A percentile compares a stretch with the other conserved stretches of the same genome.
phyloP scores from a whole-genome alignment of 2,888 invertebrate genomes.

The Epirrita christyi region DNA sequence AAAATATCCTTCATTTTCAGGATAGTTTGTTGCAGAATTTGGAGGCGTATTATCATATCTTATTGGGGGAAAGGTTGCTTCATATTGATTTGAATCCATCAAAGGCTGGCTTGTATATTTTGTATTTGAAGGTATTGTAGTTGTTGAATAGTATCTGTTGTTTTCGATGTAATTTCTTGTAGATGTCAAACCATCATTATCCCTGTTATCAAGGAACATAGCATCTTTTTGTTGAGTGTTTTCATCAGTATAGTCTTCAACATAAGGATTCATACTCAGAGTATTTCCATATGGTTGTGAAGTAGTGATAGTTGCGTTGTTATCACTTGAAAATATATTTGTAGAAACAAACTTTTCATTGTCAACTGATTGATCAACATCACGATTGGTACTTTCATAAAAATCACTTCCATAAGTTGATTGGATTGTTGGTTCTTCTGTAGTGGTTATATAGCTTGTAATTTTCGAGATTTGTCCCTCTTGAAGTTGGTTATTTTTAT shows the following conservation, averaged over 20 bases:
- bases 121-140: conserved; percentile 37
- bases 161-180: neutral
- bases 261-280: conserved; percentile 3
- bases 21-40: conserved; percentile 2
- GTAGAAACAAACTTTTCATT: neutral
- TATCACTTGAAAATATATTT: conserved; percentile 10
- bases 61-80: conserved; percentile 3
- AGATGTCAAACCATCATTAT: neutral
- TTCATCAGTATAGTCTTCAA: neutral
- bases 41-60: neutral
- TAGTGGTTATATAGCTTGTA: neutral
- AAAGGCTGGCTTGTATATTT: conserved; percentile 2
- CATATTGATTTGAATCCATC: conserved; percentile 9
- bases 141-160: conserved; percentile 32
- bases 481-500: neutral
- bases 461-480: neutral
- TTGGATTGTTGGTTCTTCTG: neutral
- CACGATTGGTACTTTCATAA: neutral
- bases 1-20: conserved; percentile 4
- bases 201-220: neutral
- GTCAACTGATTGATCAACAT: neutral
- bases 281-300: conserved; percentile 5
- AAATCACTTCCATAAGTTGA: neutral
- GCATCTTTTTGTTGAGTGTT: neutral
- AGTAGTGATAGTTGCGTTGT: neutral